A percentile compares a stretch with the other conserved stretches of the same genome.
phyloP scores from a whole-genome alignment of 2,888 invertebrate species.

The Unio pictorum region DNA sequence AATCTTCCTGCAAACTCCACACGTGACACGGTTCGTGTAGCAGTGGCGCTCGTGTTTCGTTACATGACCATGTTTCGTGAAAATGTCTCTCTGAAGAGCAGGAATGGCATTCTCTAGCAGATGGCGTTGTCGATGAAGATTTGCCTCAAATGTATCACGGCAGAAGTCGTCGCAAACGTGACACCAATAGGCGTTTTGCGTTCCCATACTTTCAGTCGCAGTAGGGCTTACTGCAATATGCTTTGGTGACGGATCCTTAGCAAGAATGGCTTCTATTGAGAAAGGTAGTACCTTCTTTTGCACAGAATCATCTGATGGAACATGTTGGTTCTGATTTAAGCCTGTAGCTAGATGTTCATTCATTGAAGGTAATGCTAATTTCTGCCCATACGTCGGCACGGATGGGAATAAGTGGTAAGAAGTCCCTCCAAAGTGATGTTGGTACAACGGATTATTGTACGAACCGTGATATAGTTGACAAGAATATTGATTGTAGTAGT shows the following conservation, averaged over 20 bases:
- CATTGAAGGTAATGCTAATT: no score
- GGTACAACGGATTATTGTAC: no score
- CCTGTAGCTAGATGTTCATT: no score
- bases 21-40: constrained; percentile 20
- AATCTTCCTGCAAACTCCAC: constrained; percentile 29
- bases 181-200: constrained; percentile 22
- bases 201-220: no score
- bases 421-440: no score
- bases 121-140: constrained; percentile 20
- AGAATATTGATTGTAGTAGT: no score
- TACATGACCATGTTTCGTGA: constrained; percentile 19
- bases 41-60: constrained; percentile 17
- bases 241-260: neutral
- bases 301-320: no score
- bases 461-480: no score
- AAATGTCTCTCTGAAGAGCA: constrained; percentile 13
- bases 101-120: constrained; percentile 10
- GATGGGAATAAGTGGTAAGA: no score
- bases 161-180: constrained; percentile 30
- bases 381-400: no score
- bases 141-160: constrained; percentile 17
- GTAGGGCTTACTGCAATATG: neutral
- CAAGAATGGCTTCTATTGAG: neutral
- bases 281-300: no score
- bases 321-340: no score